A percentile compares a stretch with the other conserved stretches of the same genome.
These are phyloP conservation scores for Acridotheres tristis DNA, from an alignment of 2,797 vertebrate genomes.

Conservation along the genomic window DNA sequence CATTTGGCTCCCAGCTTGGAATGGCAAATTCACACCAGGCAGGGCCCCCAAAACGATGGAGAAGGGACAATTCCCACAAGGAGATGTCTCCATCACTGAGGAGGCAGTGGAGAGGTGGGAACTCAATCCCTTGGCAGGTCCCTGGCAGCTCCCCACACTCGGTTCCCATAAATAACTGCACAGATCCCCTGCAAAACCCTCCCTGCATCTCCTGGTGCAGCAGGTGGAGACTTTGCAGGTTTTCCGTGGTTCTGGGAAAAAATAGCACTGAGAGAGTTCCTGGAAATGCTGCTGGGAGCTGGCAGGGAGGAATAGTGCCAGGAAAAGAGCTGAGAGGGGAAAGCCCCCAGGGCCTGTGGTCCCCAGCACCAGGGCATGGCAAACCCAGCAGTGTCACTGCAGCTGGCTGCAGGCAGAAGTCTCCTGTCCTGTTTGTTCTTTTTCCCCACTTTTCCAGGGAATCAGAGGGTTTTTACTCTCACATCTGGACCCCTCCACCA, in stretches of 20 bases:
- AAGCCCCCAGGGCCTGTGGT: not conserved
- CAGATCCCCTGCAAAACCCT: not conserved
- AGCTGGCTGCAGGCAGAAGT: not conserved
- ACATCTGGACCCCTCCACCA: not conserved
- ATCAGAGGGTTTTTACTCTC: not conserved
- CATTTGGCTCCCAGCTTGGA: not conserved
- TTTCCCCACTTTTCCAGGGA: not conserved
- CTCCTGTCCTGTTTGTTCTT: not conserved
- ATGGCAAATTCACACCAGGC: not conserved
- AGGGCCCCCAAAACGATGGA: not conserved
- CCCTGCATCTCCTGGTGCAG: not conserved
- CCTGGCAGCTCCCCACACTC: not conserved
- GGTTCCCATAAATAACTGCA: not conserved
- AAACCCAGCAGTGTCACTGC: not conserved
- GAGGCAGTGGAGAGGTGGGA: fast-evolving
- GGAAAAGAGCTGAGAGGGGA: not conserved
- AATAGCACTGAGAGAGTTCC: not conserved
- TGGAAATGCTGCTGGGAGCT: not conserved
- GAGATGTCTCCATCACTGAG: not conserved
- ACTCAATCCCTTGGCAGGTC: not conserved
- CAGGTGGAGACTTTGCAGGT: not conserved
- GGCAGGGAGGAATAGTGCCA: not conserved
- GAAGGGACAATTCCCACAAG: not conserved
- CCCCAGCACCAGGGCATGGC: not conserved
- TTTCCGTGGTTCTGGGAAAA: not conserved